Base-by-base conservation (phyloP, 2,113 vertebrate species). In the Myiozetetes cayanensis region DNA sequence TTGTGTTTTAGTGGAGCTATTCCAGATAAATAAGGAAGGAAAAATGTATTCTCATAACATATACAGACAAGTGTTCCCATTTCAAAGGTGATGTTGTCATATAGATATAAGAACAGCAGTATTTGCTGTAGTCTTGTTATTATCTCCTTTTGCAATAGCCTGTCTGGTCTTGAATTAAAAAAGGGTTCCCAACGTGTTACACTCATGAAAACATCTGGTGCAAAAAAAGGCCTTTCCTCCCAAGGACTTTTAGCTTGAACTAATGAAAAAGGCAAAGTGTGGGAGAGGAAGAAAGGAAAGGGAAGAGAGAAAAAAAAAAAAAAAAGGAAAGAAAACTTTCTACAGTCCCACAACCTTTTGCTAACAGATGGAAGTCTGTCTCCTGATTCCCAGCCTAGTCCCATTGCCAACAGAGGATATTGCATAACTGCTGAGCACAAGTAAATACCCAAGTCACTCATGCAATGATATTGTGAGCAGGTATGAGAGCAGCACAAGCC, bases 161-260 rank as follows among this genome's bases (percentile, higher is more conserved):
- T 92, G 94, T 95, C 85, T 92, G 89, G 93, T 89, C 80, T 85
- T 75, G 73, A 75, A 14, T 65, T 81, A 46, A 92, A 88, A 93
- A 81, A 92, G 49, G 78, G 31, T 15, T 96, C 82, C 88, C 92
- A 81, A 67, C 19, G 90, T 91, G 75, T 80, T 80, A 90, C 68
- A 65, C 76, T 93, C 88, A 72, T 92, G 84, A 83, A 95, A 97
- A 96, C 83, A 95, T 93, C 94, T 96, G 87, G 75, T 80, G 68
- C 63, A 93, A 80, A 81, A 89, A 89, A 49, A 85, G 39, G 15
- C 25, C 68, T 92, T 96, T 90, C 79, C 10, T 17, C 90, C 63
- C 76, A 87, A 95, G 77, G 91, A 94, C 61, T 96, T 92, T 88
- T 59, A 90, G 76, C 58, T 88, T 6, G 0, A 93, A 21, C 61